Conservation (phyloP, 2,888 invertebrate genomes). For the Scelioninae gen. 1 region DNA sequence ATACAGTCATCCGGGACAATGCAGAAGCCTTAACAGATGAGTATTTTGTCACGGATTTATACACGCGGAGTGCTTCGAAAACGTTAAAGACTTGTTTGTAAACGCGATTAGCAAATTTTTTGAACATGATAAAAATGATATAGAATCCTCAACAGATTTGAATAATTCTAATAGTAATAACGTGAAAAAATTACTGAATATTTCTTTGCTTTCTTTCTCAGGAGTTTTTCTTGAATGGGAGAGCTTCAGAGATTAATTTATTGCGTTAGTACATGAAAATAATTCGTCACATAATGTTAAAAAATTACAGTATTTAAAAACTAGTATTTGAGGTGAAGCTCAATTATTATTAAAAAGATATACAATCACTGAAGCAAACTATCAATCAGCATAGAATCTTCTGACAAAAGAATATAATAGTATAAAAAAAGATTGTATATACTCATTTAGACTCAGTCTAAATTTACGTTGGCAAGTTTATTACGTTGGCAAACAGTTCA, state of each 20-base stretch:
- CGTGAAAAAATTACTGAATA: background rate
- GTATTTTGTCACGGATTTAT: background rate
- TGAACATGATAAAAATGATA: no score
- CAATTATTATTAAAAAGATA: background rate
- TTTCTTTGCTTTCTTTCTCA: conserved; percentile 2
- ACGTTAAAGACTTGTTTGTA: background rate
- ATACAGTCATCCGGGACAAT: background rate
- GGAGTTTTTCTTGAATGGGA: conserved; percentile 7
- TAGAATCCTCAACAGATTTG: background rate
- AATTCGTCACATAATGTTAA: no score
- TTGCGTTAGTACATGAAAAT: background rate
- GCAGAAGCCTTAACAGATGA: background rate
- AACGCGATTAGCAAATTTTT: background rate
- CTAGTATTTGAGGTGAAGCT: background rate
- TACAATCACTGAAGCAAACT: conserved; percentile 1
- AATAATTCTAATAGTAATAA: conserved; percentile 1
- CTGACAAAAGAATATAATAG: background rate
- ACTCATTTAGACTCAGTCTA: background rate
- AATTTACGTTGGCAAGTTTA: no score
- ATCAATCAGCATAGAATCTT: background rate
- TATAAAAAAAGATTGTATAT: background rate
- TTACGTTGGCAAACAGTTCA: background rate
- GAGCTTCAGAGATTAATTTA: conserved; percentile 7
- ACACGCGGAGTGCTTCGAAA: no score
- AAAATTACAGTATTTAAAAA: background rate